phyloP scores from a whole-genome alignment of 2,888 invertebrate species.

The Rotaria socialis region DNA sequence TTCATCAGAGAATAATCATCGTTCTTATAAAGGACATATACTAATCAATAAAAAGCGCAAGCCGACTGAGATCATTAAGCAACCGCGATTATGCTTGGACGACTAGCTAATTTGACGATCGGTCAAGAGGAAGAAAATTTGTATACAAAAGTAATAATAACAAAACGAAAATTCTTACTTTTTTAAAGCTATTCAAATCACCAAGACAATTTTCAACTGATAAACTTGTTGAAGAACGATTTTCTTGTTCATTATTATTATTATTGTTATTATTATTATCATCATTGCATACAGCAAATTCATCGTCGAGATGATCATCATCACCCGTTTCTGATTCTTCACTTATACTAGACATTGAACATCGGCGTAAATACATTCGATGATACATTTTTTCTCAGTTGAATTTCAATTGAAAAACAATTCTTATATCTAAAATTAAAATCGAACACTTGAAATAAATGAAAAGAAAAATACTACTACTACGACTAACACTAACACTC shows the following conservation, averaged over 20 bases:
- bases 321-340: slow-evolving; percentile 10
- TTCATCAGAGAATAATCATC: neutral
- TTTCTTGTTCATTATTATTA: neutral
- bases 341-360: slow-evolving; percentile 19
- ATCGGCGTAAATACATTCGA: neutral
- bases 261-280: neutral
- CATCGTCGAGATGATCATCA: neutral
- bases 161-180: neutral
- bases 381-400: neutral
- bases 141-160: neutral
- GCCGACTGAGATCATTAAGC: neutral
- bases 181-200: neutral
- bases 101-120: neutral
- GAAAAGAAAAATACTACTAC: neutral
- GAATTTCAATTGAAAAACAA: neutral
- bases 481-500: neutral
- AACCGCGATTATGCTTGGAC: neutral
- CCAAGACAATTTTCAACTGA: slow-evolving; percentile 16
- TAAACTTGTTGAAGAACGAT: neutral
- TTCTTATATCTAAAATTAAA: neutral
- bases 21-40: neutral
- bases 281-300: neutral
- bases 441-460: neutral
- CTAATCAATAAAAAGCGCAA: neutral
- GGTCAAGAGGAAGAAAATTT: neutral